phyloP scores from a whole-genome alignment of 1,140 invertebrate species.

The Bombyx mori region DNA sequence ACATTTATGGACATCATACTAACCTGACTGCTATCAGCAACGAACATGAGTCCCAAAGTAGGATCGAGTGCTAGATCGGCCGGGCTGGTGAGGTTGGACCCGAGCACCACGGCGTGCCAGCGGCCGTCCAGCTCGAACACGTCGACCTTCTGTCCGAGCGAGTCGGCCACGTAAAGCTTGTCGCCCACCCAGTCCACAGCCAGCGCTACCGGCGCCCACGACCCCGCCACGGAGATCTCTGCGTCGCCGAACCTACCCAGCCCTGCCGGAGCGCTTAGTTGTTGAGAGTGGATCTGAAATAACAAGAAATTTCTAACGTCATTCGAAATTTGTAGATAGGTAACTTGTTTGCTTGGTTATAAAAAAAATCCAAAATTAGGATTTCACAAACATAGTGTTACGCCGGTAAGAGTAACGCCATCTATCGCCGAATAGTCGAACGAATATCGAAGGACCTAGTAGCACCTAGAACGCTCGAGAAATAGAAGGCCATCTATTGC shows the following conservation, averaged over 20 bases:
- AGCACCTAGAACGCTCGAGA: too few relatives aligned
- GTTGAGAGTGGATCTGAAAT: constrained; percentile 75
- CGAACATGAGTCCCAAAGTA: constrained; percentile 91
- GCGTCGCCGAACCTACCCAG: constrained; percentile 59
- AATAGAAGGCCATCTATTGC: too few relatives aligned
- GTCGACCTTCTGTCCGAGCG: constrained; percentile 93
- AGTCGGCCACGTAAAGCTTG: constrained; percentile 96
- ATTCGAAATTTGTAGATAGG: too few relatives aligned
- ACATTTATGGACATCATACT: neutral
- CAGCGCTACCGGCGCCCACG: constrained; percentile 89
- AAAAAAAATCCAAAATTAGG: too few relatives aligned
- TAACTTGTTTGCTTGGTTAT: too few relatives aligned
- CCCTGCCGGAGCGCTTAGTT: constrained; percentile 64
- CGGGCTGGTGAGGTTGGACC: constrained; percentile 92
- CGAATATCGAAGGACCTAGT: too few relatives aligned
- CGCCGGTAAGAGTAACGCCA: too few relatives aligned
- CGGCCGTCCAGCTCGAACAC: constrained; percentile 90
- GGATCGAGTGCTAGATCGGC: constrained; percentile 94
- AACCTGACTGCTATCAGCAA: constrained; percentile 91
- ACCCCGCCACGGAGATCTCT: constrained; percentile 83
- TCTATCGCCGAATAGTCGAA: too few relatives aligned
- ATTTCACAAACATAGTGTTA: too few relatives aligned
- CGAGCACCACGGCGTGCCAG: constrained; percentile 90
- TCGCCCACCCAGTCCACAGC: constrained; percentile 98
- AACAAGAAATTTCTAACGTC: neutral